Base-by-base conservation (phyloP, 92 coral and sea anemone species). In the Nematostella vectensis region DNA sequence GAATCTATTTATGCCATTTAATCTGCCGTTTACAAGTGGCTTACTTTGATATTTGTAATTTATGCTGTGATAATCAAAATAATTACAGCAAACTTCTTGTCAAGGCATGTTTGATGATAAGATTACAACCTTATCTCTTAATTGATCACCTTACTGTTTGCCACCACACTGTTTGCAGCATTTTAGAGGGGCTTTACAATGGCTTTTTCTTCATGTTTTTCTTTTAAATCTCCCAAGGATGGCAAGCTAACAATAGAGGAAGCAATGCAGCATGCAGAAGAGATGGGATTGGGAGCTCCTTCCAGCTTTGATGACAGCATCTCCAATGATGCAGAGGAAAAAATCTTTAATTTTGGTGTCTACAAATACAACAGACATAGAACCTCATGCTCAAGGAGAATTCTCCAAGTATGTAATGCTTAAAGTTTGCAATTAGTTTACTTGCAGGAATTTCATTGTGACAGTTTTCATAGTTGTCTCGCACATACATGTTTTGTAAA, bases 331-430 rank as follows among this genome's bases (percentile, higher is more conserved):
- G 70, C 60, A 48, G 98, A 86, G 22, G 89, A 81, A n/a, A 87
- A 83, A 63, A 82, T 88, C 16, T 91, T 81, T 55, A 91, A 91
- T 65, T 91, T 77, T 91, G 98, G 98, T 24, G 87, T 91, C 10
- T 87, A 91, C 68, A 86, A 87, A 48, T 88, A 91, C 48, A 87
- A 77, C 47, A 91, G 80, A 54, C 82, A 83, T 61, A 80, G 79
- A 49, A 63, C 96, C 51, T 76, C 85, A 17, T 80, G 77, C 11
- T 83, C 95, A 1, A 64, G 96, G 44, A 70, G 87, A 59, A 91
- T 91, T 65, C 55, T 91, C 27, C 94, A 85, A 83, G 94, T 84
- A 39, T 20, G 63, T 2, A 45, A 21, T 23, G 19, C 2, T 39
- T 0, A 24, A n/a, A n/a, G n/a, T n/a, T n/a, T 19, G 29, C 11